These are phyloP conservation scores for Semnopithecus entellus DNA, from an alignment of 2,113 vertebrate genomes.

Conservation along the genomic window DNA sequence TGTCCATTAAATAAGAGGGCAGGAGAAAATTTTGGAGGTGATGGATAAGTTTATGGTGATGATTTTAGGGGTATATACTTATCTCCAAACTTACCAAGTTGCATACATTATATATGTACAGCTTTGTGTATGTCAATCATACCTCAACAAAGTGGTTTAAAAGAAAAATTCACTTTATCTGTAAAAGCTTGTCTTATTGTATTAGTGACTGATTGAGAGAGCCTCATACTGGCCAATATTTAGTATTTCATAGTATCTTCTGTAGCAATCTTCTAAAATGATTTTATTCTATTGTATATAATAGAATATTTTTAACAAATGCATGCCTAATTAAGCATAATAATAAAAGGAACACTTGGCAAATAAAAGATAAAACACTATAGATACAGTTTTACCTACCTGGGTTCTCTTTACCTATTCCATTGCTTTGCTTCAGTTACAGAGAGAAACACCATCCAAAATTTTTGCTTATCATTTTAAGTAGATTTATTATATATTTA, in stretches of 20 bases:
- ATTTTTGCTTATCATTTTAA: background rate
- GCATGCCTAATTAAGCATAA: background rate
- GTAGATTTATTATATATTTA: background rate
- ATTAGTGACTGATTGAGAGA: background rate
- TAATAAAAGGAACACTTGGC: background rate
- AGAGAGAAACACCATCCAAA: background rate
- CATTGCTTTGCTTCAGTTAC: background rate
- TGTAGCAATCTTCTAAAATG: background rate
- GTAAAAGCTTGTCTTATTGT: background rate
- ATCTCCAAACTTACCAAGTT: background rate
- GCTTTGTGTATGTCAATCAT: background rate
- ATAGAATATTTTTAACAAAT: background rate
- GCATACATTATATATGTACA: background rate
- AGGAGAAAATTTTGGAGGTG: background rate
- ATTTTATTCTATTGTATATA: background rate
- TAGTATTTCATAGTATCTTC: background rate
- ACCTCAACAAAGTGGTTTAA: background rate
- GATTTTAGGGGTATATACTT: background rate
- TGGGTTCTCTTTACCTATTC: background rate
- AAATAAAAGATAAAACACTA: background rate
- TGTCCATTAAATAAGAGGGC: background rate
- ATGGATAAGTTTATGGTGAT: background rate
- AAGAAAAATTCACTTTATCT: background rate
- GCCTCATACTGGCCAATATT: background rate
- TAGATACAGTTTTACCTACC: background rate